These are phyloP conservation scores for Melipona beecheii DNA, from an alignment of 2,888 invertebrate genomes.

Conservation along the genomic window DNA sequence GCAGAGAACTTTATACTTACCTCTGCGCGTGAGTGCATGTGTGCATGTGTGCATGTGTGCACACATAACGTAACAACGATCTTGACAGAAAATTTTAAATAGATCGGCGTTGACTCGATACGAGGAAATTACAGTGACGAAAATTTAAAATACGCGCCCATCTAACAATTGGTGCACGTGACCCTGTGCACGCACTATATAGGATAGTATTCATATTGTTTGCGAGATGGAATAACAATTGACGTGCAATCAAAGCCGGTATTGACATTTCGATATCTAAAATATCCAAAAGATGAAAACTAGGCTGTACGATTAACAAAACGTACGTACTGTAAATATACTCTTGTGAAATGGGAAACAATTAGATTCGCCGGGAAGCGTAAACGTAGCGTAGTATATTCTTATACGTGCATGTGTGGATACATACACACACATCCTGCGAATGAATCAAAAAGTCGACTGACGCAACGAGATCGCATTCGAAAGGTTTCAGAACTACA, in stretches of 20 bases:
- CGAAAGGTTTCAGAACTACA: constrained; percentile 8
- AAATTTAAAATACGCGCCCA: neutral
- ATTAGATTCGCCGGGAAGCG: neutral
- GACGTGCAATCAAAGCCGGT: neutral
- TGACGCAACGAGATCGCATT: constrained; percentile 1
- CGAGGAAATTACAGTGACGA: neutral
- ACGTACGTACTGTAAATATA: no score
- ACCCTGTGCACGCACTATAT: no score
- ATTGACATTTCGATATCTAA: neutral
- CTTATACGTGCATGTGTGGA: neutral
- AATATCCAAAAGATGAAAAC: neutral
- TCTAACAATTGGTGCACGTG: neutral
- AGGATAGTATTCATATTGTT: neutral
- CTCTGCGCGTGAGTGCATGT: neutral
- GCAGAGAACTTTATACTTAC: neutral
- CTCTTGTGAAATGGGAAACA: neutral
- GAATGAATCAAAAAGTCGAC: constrained; percentile 5
- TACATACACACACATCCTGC: neutral
- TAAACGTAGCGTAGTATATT: no score
- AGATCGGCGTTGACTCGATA: neutral
- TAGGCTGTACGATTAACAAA: neutral
- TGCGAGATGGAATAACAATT: neutral
- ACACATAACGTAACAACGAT: neutral
- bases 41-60: neutral
- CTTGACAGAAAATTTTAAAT: neutral